Evolutionary conservation across 2,888 invertebrate species (phyloP), one percentile per base, ranked within the genome.

Genomic region (Oegoconia quadripuncta): DNA sequence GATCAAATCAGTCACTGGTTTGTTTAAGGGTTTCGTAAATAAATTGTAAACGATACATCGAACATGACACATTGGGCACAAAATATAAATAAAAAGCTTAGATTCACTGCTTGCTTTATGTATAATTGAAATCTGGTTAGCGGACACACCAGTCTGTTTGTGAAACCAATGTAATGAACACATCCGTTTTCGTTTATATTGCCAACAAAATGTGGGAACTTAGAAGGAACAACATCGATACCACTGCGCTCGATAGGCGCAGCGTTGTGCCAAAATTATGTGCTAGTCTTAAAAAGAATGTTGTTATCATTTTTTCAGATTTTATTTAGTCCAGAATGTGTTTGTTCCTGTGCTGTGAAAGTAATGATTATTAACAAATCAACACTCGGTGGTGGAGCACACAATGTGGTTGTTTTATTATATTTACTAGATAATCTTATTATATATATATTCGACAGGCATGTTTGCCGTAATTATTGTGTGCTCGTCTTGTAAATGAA

Each of bases 11-110:
- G 52, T 74, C 70, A 69, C 70, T 71, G 70, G 65, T 63, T 65
- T 35, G 37, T 17, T 66, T 76, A 78, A n/a, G 77, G 80, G 76
- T 84, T 82, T 82, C 81, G 74, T 78, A 74, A 76, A 74, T 76
- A 69, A 61, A 73, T 75, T 72, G 69, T 55, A 70, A 84, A 77
- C 68, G 69, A 81, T 84, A 86, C 86, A 86, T 86, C 86, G 86
- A 86, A 86, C 86, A 84, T 84, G 83, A 86, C 84, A 84, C 75
- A 81, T 83, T 82, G 86, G 86, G 86, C 86, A 86, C 86, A 86
- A 86, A n/a, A 80, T 79, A 78, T 73, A 64, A 59, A 66, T 72
- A 74, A 72, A 69, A 63, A 70, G 74, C 71, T 72, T 61, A 68
- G 74, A 76, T 73, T 63, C 65, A 69, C 74, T 63, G 77, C 76